Evolutionary conservation across 2,888 invertebrate genomes (phyloP).

Genomic region (Cabera pusaria): DNA sequence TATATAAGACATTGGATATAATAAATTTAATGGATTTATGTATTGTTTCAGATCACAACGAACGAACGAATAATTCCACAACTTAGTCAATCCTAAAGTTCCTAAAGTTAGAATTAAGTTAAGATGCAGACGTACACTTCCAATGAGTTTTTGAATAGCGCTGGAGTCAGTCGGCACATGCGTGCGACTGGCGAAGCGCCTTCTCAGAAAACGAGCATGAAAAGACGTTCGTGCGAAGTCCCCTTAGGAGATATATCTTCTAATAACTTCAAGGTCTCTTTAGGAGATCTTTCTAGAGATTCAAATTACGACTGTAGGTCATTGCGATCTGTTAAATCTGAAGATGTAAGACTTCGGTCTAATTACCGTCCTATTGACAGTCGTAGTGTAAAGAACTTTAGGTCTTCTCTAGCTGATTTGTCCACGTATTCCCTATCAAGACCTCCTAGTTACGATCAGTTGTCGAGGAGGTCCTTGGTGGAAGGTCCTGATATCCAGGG

Average conservation of each 20-base stretch:
- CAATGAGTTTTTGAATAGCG: constrained; percentile 73
- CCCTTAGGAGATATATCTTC: constrained; percentile 74
- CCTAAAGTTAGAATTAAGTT: constrained; percentile 60
- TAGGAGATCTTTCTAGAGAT: constrained; percentile 67
- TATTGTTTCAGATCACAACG: constrained; percentile 68
- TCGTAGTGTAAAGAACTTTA: constrained; percentile 71
- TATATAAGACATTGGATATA: too few species aligned
- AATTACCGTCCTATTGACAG: constrained; percentile 70
- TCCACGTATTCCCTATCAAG: constrained; percentile 60
- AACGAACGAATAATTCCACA: constrained; percentile 73
- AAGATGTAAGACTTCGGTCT: constrained; percentile 58
- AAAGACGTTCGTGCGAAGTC: constrained; percentile 73
- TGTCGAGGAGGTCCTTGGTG: constrained; percentile 70
- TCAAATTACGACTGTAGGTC: constrained; percentile 67
- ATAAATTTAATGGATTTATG: too few species aligned
- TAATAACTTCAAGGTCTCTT: constrained; percentile 74
- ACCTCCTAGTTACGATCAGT: constrained; percentile 74
- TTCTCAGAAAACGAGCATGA: constrained; percentile 76
- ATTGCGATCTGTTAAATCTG: constrained; percentile 64
- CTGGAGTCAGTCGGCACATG: constrained; percentile 77
- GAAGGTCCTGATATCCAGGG: constrained; percentile 64
- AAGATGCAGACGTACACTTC: constrained; percentile 71
- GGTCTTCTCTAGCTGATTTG: constrained; percentile 71
- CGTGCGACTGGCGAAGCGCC: constrained; percentile 76
- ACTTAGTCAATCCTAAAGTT: constrained; percentile 73